Conservation (phyloP, 1,140 invertebrate genomes). For the Zeugodacus cucurbitae region DNA sequence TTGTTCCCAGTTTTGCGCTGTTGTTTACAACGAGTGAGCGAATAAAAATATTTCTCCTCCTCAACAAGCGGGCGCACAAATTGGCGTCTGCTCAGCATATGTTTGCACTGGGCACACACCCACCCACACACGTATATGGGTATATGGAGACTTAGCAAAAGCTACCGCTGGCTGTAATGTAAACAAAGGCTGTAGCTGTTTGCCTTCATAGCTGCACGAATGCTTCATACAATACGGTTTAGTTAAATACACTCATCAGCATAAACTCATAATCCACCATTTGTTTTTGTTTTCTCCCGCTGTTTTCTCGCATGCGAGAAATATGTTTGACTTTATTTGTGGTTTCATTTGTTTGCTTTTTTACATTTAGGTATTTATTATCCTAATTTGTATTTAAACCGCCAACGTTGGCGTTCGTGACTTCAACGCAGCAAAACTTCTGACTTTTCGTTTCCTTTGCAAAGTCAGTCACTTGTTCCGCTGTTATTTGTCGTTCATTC, state of each 20-base stretch:
- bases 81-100: not conserved
- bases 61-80: not conserved
- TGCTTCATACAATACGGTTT: not conserved
- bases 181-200: not conserved
- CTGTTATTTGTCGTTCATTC: not conserved
- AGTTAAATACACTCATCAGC: not conserved
- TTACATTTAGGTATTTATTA: not conserved
- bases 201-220: not conserved
- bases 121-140: not conserved
- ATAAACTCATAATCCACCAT: not conserved
- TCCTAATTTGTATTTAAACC: not conserved
- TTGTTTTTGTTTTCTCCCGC: not conserved
- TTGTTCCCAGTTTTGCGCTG: not conserved
- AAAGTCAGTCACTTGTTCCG: not conserved
- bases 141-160: not conserved
- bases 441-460: constrained; percentile 4
- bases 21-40: not conserved
- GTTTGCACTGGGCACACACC: not conserved
- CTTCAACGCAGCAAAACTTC: not conserved
- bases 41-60: not conserved
- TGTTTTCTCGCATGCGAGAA: constrained; percentile 16
- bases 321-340: not conserved
- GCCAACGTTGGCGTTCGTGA: not conserved
- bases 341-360: not conserved
- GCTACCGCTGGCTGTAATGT: not conserved